A percentile compares a stretch with the other conserved stretches of the same genome.
These are phyloP conservation scores for Lysiphlebus fabarum DNA, from an alignment of 1,140 invertebrate genomes.

Conservation along the genomic window DNA sequence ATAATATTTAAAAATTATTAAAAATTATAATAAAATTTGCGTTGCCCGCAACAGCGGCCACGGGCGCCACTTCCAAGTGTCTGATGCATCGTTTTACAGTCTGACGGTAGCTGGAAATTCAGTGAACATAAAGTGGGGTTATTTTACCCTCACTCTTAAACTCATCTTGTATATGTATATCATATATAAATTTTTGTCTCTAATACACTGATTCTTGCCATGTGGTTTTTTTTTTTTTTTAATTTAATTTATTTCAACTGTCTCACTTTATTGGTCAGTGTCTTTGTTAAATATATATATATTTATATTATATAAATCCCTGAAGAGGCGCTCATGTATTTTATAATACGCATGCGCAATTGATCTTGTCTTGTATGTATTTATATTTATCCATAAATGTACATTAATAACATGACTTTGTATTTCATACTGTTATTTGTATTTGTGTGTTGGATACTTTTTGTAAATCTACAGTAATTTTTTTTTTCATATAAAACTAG, in stretches of 20 bases:
- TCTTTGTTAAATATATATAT: background rate
- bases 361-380: too few relatives aligned
- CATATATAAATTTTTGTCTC: too few relatives aligned
- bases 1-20: too few relatives aligned
- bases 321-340: background rate
- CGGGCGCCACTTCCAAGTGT: slow-evolving; percentile 30
- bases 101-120: slow-evolving; percentile 18
- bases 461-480: too few relatives aligned
- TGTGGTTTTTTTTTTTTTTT: too few relatives aligned
- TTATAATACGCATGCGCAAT: too few relatives aligned
- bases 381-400: too few relatives aligned
- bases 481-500: too few relatives aligned
- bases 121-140: slow-evolving; percentile 20
- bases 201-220: background rate
- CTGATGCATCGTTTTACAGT: slow-evolving; percentile 24
- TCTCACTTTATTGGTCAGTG: background rate
- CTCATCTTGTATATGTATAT: background rate
- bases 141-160: slow-evolving; percentile 1
- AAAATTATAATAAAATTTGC: too few relatives aligned
- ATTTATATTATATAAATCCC: background rate
- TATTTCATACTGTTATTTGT: too few relatives aligned
- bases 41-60: slow-evolving; percentile 22
- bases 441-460: too few relatives aligned
- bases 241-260: background rate
- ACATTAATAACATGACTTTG: too few relatives aligned